Base-by-base conservation (phyloP, 2,888 invertebrate species). In the Cephus nigrinus region DNA sequence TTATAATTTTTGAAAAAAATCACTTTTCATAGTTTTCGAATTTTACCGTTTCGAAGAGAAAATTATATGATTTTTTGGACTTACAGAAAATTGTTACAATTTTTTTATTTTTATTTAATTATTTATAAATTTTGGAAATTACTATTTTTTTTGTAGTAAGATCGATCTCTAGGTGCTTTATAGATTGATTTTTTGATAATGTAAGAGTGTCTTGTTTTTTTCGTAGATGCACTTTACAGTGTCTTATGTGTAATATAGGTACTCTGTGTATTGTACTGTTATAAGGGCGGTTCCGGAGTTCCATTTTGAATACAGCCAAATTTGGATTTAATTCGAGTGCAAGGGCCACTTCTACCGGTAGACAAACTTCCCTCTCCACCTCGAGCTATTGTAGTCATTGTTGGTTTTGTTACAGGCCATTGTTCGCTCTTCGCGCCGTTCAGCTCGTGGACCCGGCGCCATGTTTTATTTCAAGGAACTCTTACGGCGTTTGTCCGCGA, bases 391-490 rank as follows among this genome's bases (percentile, higher is more conserved):
- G 78, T 82, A 73, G 75, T 72, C 80, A 83, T 84, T 81, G 83
- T 85, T 79, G 82, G 79, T 84, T 82, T 79, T 80, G 79, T 78
- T 75, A 69, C 79, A 72, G 76, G 68, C 82, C 75, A 79, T 84
- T 80, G 81, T 82, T 69, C 76, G 80, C 77, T 75, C 74, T 76
- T 77, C 80, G 78, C 69, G 76, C 77, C 33, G 12, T 30, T 72
- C 71, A 36, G 36, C 31, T 15, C 23, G 40, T 23, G 15, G 40
- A 40, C 40, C 40, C 34, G 75, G 34, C 73, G 40, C 74, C 34
- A n/a, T 73, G 75, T 80, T 80, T 82, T 81, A 84, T 81, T 80
- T 68, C 76, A 71, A 33, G 72, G 69, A 71, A 69, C 74, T 69
- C 74, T 30, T 34, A 12, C 35, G 31, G 68, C 30, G 40, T 40